These are phyloP conservation scores for Lasius platythorax DNA, from an alignment of 2,888 invertebrate genomes.

Conservation along the genomic window DNA sequence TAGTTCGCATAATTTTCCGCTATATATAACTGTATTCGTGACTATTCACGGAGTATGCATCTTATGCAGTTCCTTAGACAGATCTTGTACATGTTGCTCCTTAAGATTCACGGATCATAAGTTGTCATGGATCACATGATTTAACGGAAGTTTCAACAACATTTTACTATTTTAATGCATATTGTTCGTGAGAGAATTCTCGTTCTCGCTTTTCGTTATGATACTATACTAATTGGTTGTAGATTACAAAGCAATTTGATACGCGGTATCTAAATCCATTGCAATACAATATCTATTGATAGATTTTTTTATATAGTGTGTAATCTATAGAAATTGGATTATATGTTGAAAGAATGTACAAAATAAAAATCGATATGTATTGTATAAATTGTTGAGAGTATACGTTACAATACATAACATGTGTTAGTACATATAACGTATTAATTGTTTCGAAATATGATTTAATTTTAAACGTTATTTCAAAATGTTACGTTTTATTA, in stretches of 20 bases:
- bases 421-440: neutral
- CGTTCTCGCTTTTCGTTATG: constrained; percentile 25
- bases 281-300: constrained; percentile 26
- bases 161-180: constrained; percentile 16
- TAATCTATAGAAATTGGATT: neutral
- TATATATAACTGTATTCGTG: constrained; percentile 14
- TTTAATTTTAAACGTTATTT: constrained; percentile 23
- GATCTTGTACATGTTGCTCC: constrained; percentile 16
- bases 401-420: neutral
- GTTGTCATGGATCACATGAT: constrained; percentile 12
- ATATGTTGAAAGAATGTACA: neutral
- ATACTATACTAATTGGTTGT: constrained; percentile 30
- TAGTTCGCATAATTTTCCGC: neutral
- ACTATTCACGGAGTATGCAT: constrained; percentile 23
- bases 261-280: neutral
- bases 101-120: constrained; percentile 50
- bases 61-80: constrained; percentile 28
- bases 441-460: neutral
- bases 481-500: neutral
- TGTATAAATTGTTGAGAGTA: neutral
- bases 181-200: constrained; percentile 6
- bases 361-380: constrained; percentile 28
- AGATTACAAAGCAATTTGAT: constrained; percentile 17
- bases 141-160: constrained; percentile 8
- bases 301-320: neutral